A percentile compares a stretch with the other conserved stretches of the same genome.
These are phyloP conservation scores for Cardinalis cardinalis DNA, from an alignment of 2,113 vertebrate genomes.

Conservation along the genomic window DNA sequence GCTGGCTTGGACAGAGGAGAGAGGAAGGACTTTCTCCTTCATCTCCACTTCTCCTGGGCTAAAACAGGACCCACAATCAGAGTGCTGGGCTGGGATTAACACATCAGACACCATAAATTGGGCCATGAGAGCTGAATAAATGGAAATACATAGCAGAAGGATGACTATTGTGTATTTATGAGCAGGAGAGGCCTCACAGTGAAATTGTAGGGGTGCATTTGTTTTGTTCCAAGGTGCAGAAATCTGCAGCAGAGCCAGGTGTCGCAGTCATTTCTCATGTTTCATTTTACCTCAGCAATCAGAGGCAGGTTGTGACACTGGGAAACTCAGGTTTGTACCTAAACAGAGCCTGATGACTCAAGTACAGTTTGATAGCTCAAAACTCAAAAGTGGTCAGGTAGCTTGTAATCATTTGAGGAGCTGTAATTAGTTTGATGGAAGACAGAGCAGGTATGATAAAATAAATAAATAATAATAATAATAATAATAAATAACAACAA, in stretches of 20 bases:
- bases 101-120: not conserved
- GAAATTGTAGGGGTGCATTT: not conserved
- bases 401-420: not conserved
- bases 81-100: not conserved
- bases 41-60: not conserved
- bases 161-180: not conserved
- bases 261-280: not conserved
- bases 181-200: not conserved
- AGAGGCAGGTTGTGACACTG: not conserved
- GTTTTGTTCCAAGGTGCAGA: not conserved
- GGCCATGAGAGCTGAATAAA: not conserved
- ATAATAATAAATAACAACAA: not conserved
- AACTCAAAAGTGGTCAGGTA: not conserved
- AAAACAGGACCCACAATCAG: not conserved
- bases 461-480: not conserved
- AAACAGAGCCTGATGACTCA: not conserved
- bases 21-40: not conserved
- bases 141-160: accelerated
- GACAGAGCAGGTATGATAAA: not conserved
- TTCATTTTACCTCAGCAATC: not conserved
- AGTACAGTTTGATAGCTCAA: not conserved
- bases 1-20: not conserved
- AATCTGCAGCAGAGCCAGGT: not conserved
- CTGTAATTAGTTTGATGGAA: not conserved
- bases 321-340: not conserved